phyloP scores from a whole-genome alignment of 2,888 invertebrate genomes.

The Drosophila quinaria region DNA sequence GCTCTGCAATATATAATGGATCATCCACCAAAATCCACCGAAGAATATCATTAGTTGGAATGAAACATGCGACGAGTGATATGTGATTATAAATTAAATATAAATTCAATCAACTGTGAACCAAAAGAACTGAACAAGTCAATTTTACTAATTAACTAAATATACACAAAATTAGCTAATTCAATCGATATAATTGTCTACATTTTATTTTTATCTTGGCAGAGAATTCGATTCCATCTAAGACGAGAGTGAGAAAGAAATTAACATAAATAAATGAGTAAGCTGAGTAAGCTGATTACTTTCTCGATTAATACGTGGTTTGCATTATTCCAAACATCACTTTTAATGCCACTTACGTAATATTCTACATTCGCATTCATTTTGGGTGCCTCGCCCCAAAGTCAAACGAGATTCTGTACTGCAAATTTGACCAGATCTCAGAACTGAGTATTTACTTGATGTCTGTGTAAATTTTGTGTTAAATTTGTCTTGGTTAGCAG shows the following conservation, averaged over 20 bases:
- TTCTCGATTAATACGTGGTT: conserved; percentile 46
- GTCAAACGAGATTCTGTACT: conserved; percentile 15
- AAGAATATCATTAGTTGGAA: conserved; percentile 36
- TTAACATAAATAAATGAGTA: conserved; percentile 10
- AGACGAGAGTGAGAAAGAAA: conserved; percentile 19
- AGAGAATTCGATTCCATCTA: neutral
- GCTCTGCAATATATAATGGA: conserved; percentile 87
- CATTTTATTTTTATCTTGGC: neutral
- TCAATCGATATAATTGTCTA: conserved; percentile 4
- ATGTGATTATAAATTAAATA: conserved; percentile 57
- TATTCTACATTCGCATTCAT: conserved; percentile 11
- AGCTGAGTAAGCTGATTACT: conserved; percentile 33
- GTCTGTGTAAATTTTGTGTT: conserved; percentile 52
- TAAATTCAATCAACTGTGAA: conserved; percentile 59
- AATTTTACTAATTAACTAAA: conserved; percentile 27
- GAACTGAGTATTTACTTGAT: conserved; percentile 17
- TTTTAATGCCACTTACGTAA: conserved; percentile 43
- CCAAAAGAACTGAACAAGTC: conserved; percentile 47
- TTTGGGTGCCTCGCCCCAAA: conserved; percentile 46
- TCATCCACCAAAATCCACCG: conserved; percentile 72
- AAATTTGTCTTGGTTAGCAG: conserved; percentile 62
- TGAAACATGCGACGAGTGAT: conserved; percentile 6
- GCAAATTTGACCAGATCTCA: conserved; percentile 16
- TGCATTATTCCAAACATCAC: conserved; percentile 35
- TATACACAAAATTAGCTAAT: conserved; percentile 37